Evolutionary conservation across 2,113 vertebrate genomes (phyloP), one percentile per base, ranked within the genome.

Genomic region (Hippolais icterina): DNA sequence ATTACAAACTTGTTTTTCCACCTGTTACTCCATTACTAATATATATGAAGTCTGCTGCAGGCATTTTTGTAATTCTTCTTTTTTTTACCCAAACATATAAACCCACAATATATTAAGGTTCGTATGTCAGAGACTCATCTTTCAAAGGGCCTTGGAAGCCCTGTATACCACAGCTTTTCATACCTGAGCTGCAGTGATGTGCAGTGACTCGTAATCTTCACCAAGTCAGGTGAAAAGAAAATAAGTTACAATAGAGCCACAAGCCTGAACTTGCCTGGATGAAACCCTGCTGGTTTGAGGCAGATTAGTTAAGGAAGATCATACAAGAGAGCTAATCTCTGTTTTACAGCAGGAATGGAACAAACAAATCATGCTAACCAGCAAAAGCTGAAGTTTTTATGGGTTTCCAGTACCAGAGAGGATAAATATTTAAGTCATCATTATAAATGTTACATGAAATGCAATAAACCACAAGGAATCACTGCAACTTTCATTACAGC

Each of bases 171-270:
- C 29, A 83, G 53, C 37, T 82, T 81, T 74, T 64, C 49, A 42
- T 46, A 42, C 37, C 41, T 49, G 57, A 88, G 70, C 90, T 75
- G 68, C 76, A 60, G 1, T 31, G 42, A 25, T 6, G 56, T 69
- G 25, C 80, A 92, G 86, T 85, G 95, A 81, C 85, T 94, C 31
- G 29, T 35, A 74, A 74, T 87, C 88, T 82, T 72, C 84, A 87
- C 78, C 75, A 70, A 47, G 23, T 16, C 14, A 77, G 56, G 68
- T 50, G 84, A 75, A 85, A 50, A 91, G 56, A 90, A 87, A 90
- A 2, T 28, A 66, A 71, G 14, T 79, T 76, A 49, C 74, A 86
- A 80, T 61, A 35, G 29, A 82, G 11, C 21, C 69, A 64, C 57
- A 72, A 35, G 95, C 75, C 72, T 91, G 56, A 91, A 35, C 71